Evolutionary conservation across 2,888 invertebrate genomes (phyloP), one percentile per base, ranked within the genome.

Genomic region (Hirtodrosophila duncani): DNA sequence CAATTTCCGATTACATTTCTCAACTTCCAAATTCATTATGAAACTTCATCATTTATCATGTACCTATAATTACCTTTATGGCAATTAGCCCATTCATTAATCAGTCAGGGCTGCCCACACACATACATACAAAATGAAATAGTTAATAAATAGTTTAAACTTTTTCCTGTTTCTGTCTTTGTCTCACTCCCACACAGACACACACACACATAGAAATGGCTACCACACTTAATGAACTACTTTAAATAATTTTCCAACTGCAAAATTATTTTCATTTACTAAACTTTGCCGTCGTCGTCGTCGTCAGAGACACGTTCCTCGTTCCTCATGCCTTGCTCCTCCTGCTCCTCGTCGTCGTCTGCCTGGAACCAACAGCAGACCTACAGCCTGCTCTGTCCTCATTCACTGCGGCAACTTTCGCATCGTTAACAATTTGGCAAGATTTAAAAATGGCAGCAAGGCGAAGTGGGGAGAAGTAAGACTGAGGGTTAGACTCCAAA

Each of bases 371-470:
- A 14, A 8, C n/a, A 27, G 9, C 6, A 30, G 37, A 37, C 30
- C 44, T 36, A 41, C 39, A 21, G 44, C 45, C 14, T 30, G 16
- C 26, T 27, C 9, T 27, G 3, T 27, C 26, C 49, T 41, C 48
- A 49, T 69, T 56, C 70, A 60, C n/a, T n/a, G 67, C 51, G 57
- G 72, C 80, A 72, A 74, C 74, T 74, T 74, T 72, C 64, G 69
- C 74, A 72, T 78, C 74, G 74, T 72, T 74, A 81, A 80, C 74
- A 80, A 80, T 80, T 74, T 78, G 74, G 81, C 74, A 80, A 78
- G 74, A 78, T 74, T 74, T 72, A 80, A 77, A 80, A 72, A 77
- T 71, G 81, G 55, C 57, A 55, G 42, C 53, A 49, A 48, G 51
- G 36, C 51, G 55, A 21, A 20, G 43, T 26, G 44, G 33, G 46